phyloP scores from a whole-genome alignment of 92 coral and sea anemone genomes.

The Desmophyllum pertusum region DNA sequence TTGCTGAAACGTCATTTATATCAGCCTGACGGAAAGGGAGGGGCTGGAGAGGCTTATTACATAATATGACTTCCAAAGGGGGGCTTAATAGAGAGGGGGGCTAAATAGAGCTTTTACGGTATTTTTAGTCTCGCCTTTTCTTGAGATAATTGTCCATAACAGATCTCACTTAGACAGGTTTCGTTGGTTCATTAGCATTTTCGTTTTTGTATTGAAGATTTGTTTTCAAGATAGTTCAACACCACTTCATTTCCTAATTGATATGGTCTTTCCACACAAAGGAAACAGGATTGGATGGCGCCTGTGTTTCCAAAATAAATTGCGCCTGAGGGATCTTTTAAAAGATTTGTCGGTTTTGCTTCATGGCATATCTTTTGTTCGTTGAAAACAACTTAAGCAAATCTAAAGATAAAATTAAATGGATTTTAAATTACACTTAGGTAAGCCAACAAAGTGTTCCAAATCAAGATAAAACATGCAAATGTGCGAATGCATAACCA shows the following conservation, averaged over 20 bases:
- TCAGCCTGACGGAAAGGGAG: no score
- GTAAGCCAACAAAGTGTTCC: not conserved
- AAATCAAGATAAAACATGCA: not conserved
- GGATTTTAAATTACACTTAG: slow-evolving; percentile 17
- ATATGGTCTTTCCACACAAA: slow-evolving; percentile 6
- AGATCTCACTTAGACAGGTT: not conserved
- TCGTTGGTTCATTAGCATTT: slow-evolving; percentile 1
- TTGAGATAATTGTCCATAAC: slow-evolving; percentile 11
- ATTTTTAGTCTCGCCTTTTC: not conserved
- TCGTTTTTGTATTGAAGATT: slow-evolving; percentile 8
- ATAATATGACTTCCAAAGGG: no score
- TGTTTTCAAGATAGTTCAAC: slow-evolving; percentile 27
- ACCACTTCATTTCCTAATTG: slow-evolving; percentile 19
- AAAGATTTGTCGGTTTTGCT: slow-evolving; percentile 19
- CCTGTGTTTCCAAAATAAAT: slow-evolving; percentile 25
- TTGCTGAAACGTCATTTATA: no score
- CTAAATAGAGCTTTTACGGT: no score
- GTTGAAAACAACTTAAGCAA: not conserved
- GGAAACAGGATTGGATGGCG: not conserved
- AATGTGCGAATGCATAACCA: not conserved
- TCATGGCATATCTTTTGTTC: slow-evolving; percentile 8
- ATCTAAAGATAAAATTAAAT: not conserved
- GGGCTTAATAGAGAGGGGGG: no score
- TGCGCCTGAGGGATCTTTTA: slow-evolving; percentile 18
- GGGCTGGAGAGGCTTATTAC: no score